phyloP scores from a whole-genome alignment of 1,140 invertebrate genomes.

The Calliopsis andreniformis region DNA sequence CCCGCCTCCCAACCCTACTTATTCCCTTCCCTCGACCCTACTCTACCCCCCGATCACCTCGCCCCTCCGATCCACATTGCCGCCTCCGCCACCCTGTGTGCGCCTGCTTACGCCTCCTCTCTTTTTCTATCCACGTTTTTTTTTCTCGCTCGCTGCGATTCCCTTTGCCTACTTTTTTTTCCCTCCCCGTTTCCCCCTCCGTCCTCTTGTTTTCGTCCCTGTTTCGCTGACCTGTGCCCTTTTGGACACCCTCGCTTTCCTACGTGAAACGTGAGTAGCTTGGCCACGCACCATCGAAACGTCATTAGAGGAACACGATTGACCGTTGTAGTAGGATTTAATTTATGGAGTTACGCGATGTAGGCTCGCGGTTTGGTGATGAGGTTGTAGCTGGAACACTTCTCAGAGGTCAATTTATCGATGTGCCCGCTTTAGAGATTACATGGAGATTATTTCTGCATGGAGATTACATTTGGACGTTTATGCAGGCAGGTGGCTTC shows the following conservation, averaged over 20 bases:
- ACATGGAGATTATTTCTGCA: no score
- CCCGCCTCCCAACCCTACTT: conserved; percentile 31
- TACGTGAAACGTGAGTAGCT: no score
- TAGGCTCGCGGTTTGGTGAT: no score
- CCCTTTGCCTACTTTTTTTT: conserved; percentile 13
- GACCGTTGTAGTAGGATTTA: no score
- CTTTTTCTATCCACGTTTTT: conserved; percentile 34
- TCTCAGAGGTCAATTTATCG: no score
- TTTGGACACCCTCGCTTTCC: background rate
- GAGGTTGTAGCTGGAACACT: no score
- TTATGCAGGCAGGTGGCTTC: no score
- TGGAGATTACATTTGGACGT: no score
- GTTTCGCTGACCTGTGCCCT: background rate
- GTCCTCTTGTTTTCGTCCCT: background rate
- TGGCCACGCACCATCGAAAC: background rate
- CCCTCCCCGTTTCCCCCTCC: background rate
- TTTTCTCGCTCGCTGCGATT: conserved; percentile 6
- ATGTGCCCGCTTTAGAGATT: no score
- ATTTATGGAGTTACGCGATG: no score
- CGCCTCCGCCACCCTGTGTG: conserved; percentile 55
- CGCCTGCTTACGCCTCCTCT: conserved; percentile 42
- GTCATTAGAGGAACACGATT: background rate
- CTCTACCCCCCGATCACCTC: conserved; percentile 37
- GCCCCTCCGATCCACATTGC: conserved; percentile 51
- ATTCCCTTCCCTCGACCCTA: conserved; percentile 35